Evolutionary conservation across 1,140 invertebrate species (phyloP).

Genomic region (Ganaspis sp.): DNA sequence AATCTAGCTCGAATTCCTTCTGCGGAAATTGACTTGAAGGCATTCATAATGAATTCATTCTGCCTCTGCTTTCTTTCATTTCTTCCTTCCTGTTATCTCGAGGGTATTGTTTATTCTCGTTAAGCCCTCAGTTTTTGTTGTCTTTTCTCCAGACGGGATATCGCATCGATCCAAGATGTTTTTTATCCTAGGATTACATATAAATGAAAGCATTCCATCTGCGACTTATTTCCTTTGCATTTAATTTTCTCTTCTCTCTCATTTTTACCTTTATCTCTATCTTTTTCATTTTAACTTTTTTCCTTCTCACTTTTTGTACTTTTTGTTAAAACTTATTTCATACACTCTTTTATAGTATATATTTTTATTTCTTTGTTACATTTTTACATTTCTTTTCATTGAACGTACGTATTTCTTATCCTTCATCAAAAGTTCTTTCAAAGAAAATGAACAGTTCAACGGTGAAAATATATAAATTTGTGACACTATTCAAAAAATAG

Average conservation of each 20-base stretch:
- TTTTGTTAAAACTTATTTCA: too few relatives aligned
- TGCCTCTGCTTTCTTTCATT: constrained; percentile 8
- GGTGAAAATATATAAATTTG: too few relatives aligned
- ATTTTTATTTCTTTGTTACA: too few relatives aligned
- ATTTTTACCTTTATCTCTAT: too few relatives aligned
- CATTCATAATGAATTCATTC: constrained; percentile 30
- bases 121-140: constrained; percentile 21
- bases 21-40: constrained; percentile 26
- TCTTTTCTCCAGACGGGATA: constrained; percentile 11
- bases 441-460: too few relatives aligned
- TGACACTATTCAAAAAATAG: too few relatives aligned
- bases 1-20: neutral
- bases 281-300: too few relatives aligned
- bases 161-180: neutral
- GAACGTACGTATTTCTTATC: too few relatives aligned
- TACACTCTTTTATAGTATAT: too few relatives aligned
- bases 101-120: constrained; percentile 27
- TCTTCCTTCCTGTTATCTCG: constrained; percentile 8
- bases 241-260: neutral
- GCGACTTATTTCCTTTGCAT: constrained; percentile 22
- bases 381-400: too few relatives aligned
- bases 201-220: constrained; percentile 30
- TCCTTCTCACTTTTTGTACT: too few relatives aligned
- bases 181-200: neutral
- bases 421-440: too few relatives aligned